Evolutionary conservation across 2,113 vertebrate genomes (phyloP).

Genomic region (Catharus bicknelli): DNA sequence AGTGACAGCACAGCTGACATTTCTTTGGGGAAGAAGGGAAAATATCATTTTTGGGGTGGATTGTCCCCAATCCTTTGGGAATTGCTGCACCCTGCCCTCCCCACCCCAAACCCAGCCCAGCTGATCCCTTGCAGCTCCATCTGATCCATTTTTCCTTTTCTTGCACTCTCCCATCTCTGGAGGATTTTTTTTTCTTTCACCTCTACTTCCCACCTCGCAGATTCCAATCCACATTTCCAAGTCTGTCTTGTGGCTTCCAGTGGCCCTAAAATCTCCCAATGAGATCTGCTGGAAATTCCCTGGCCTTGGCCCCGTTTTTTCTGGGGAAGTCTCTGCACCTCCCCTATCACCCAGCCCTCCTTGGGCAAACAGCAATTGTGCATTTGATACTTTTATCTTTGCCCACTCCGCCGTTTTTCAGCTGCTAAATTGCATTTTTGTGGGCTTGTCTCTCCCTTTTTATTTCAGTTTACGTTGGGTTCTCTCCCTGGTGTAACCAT

Average conservation of each 20-base stretch:
- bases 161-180: not conserved
- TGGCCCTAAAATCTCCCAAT: not conserved
- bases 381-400: conserved; percentile 31
- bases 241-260: conserved; percentile 22
- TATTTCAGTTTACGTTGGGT: not conserved
- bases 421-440: conserved; percentile 47
- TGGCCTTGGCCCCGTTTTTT: not conserved
- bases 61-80: not conserved
- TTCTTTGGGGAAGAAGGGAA: not conserved
- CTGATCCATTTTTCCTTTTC: not conserved
- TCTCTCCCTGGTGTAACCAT: not conserved
- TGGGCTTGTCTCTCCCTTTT: conserved; percentile 6
- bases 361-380: conserved; percentile 9
- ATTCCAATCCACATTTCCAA: not conserved
- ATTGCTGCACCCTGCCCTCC: not conserved
- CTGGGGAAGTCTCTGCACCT: not conserved
- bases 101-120: not conserved
- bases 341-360: conserved; percentile 18
- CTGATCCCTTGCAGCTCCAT: not conserved
- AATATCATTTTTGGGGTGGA: not conserved
- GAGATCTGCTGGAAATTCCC: conserved; percentile 35
- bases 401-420: not conserved
- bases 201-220: not conserved
- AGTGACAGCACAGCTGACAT: fast-evolving
- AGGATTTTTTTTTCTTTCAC: not conserved